Evolutionary conservation across 2,888 invertebrate species (phyloP).

Genomic region (Apamea anceps): DNA sequence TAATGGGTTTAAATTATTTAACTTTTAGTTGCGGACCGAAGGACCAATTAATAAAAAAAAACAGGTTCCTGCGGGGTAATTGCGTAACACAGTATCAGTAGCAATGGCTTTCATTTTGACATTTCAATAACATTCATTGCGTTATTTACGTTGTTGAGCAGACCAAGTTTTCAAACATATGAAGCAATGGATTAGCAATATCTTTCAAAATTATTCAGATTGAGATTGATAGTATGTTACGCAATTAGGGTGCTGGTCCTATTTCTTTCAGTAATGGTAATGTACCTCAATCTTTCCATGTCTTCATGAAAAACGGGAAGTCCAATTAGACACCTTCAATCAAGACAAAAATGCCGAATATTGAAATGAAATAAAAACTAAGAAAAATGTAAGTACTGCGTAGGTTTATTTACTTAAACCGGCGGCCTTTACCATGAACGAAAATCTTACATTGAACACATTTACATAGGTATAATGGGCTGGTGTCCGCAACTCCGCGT

Average conservation of each 20-base stretch:
- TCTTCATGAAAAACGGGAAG: not conserved
- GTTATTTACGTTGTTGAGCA: too few relatives aligned
- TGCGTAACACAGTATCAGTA: too few relatives aligned
- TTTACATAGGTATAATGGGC: too few relatives aligned
- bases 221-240: too few relatives aligned
- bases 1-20: not conserved
- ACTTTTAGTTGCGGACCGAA: not conserved
- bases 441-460: constrained; percentile 9
- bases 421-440: constrained; percentile 1
- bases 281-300: not conserved
- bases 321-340: not conserved
- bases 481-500: not conserved
- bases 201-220: too few relatives aligned
- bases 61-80: too few relatives aligned
- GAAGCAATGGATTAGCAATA: too few relatives aligned
- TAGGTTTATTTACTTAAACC: constrained; percentile 3
- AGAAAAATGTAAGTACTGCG: not conserved
- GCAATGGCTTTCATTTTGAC: too few relatives aligned
- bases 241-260: not conserved
- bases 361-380: not conserved
- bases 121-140: too few relatives aligned
- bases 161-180: too few relatives aligned
- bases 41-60: not conserved
- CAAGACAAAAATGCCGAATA: not conserved
- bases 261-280: not conserved